These are phyloP conservation scores for Homarus gammarus DNA, from an alignment of 2,888 invertebrate species.

Conservation along the genomic window DNA sequence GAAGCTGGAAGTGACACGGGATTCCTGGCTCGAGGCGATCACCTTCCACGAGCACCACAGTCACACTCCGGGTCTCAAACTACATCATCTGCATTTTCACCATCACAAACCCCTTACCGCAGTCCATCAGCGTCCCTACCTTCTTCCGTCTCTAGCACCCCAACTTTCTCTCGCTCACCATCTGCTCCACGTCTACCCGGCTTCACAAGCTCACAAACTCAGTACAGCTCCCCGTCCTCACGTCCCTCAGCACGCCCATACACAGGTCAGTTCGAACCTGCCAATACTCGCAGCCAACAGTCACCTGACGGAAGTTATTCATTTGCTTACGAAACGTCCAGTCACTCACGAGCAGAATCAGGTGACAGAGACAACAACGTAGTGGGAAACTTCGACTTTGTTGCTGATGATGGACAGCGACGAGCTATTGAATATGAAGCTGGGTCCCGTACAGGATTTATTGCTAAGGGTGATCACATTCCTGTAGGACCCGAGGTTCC, in stretches of 20 bases:
- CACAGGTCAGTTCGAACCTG: too few species aligned
- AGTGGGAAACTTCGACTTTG: conserved; percentile 76
- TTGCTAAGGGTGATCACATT: conserved; percentile 71
- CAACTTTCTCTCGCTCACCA: not conserved
- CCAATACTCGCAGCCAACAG: conserved; percentile 40
- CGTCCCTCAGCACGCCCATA: not conserved
- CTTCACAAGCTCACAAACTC: conserved; percentile 3
- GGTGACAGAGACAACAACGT: conserved; percentile 74
- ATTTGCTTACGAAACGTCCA: conserved; percentile 75
- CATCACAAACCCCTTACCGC: not conserved
- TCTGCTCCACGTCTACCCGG: not conserved
- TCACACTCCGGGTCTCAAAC: conserved; percentile 34
- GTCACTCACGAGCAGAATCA: conserved; percentile 73
- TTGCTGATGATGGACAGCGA: conserved; percentile 76
- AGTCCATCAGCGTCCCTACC: not conserved
- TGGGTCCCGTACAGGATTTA: conserved; percentile 74
- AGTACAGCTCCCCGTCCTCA: not conserved
- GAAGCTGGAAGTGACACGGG: conserved; percentile 75
- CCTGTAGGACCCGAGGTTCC: conserved; percentile 65
- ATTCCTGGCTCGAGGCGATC: conserved; percentile 71
- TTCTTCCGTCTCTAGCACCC: not conserved
- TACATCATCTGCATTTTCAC: not conserved
- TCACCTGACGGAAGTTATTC: conserved; percentile 67
- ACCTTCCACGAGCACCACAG: conserved; percentile 62
- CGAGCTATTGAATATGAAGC: conserved; percentile 74